phyloP scores from a whole-genome alignment of 2,113 vertebrate genomes.

The Aix galericulata region DNA sequence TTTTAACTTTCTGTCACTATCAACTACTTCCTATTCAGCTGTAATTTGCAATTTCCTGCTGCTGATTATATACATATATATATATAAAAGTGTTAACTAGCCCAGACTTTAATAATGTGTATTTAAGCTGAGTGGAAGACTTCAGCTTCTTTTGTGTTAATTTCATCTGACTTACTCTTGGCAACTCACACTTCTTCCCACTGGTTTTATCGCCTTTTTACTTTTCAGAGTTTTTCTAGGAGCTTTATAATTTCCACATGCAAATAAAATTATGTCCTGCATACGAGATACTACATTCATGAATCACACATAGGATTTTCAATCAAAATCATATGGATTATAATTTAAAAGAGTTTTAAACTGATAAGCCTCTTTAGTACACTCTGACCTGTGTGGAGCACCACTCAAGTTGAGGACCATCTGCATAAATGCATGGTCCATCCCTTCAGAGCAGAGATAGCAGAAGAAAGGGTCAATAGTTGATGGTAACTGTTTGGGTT shows the following conservation, averaged over 20 bases:
- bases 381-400: background rate
- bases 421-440: rapidly evolving
- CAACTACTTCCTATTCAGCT: background rate
- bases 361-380: background rate
- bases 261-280: background rate
- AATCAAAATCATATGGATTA: background rate
- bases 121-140: background rate
- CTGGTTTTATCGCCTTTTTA: background rate
- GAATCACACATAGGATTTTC: background rate
- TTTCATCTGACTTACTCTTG: background rate
- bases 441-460: background rate
- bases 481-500: background rate
- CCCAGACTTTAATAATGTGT: background rate
- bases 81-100: background rate
- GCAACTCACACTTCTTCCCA: background rate
- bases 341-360: background rate
- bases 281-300: background rate
- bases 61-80: background rate
- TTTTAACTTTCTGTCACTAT: background rate
- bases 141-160: background rate
- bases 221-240: background rate
- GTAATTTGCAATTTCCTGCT: conserved; percentile 35
- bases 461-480: background rate
- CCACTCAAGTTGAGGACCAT: background rate
- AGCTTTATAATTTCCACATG: background rate